These are phyloP conservation scores for Meteorus cinctellus DNA, from an alignment of 2,888 invertebrate genomes.

Conservation along the genomic window DNA sequence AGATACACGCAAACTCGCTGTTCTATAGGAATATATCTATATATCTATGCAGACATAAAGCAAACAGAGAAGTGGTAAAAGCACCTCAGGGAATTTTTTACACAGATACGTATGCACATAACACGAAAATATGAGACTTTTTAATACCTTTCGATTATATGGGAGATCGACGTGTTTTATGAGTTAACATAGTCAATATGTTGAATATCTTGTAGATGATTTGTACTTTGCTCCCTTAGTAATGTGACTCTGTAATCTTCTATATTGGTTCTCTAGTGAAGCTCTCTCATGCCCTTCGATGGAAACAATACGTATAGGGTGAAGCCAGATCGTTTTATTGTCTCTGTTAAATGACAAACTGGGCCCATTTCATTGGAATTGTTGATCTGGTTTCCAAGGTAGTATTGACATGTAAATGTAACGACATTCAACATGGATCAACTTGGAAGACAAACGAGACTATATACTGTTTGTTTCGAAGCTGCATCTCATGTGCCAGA, in stretches of 20 bases:
- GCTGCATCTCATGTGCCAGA: no score
- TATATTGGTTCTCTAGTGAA: background rate
- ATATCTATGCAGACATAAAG: slow-evolving; percentile 12
- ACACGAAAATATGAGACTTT: background rate
- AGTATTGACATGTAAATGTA: no score
- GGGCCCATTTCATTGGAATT: no score
- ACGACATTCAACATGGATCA: no score
- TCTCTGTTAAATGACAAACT: no score
- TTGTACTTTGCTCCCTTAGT: background rate
- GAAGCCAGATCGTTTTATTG: no score
- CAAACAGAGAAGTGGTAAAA: slow-evolving; percentile 11
- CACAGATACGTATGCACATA: background rate
- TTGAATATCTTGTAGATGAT: background rate
- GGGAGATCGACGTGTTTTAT: background rate
- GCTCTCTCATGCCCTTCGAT: background rate
- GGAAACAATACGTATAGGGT: no score
- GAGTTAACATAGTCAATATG: background rate
- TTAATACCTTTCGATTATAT: slow-evolving; percentile 15
- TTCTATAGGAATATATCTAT: background rate
- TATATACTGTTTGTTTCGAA: no score
- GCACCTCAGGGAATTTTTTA: slow-evolving; percentile 21
- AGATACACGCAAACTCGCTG: slow-evolving; percentile 58
- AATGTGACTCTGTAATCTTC: no score
- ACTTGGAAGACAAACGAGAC: no score
- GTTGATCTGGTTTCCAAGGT: no score